Percentiles rank a stretch among this genome's conserved stretches.
These are phyloP conservation scores for Andricus quercusramuli DNA, from an alignment of 2,888 invertebrate genomes.

Conservation along the genomic window DNA sequence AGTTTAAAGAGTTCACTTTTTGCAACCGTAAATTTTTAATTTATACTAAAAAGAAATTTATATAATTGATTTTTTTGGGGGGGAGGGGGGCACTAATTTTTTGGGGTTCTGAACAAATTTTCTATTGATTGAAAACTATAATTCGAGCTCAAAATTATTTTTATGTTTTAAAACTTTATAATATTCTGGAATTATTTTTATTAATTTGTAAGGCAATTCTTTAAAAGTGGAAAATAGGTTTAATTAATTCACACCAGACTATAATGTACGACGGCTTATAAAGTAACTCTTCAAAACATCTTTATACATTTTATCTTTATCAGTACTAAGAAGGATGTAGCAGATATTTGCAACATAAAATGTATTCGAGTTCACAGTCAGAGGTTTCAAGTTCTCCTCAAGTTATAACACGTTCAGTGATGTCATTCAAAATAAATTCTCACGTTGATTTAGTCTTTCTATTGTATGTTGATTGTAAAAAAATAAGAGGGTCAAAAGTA, in stretches of 20 bases:
- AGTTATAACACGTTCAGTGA: background rate
- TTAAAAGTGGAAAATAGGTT: background rate
- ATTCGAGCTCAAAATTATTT: background rate
- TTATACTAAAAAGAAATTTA: too few species aligned
- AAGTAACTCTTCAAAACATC: background rate
- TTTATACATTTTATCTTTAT: constrained; percentile 15
- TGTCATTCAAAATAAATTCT: background rate
- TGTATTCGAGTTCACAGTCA: background rate
- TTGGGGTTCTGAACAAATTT: too few species aligned
- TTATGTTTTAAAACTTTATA: background rate
- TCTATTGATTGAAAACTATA: background rate
- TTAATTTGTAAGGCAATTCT: background rate
- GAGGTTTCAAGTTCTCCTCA: constrained; percentile 8
- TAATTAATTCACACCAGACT: background rate
- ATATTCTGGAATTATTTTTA: background rate
- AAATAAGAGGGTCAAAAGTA: background rate
- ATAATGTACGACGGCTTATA: background rate
- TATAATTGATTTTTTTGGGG: background rate
- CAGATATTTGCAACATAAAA: constrained; percentile 23
- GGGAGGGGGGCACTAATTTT: too few species aligned
- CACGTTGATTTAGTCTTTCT: too few species aligned
- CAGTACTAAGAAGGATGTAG: constrained; percentile 20
- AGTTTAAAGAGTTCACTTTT: background rate
- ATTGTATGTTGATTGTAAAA: background rate
- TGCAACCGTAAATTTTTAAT: background rate